Evolutionary conservation across 1,140 invertebrate species (phyloP).

Genomic region (Melitaea cinxia): DNA sequence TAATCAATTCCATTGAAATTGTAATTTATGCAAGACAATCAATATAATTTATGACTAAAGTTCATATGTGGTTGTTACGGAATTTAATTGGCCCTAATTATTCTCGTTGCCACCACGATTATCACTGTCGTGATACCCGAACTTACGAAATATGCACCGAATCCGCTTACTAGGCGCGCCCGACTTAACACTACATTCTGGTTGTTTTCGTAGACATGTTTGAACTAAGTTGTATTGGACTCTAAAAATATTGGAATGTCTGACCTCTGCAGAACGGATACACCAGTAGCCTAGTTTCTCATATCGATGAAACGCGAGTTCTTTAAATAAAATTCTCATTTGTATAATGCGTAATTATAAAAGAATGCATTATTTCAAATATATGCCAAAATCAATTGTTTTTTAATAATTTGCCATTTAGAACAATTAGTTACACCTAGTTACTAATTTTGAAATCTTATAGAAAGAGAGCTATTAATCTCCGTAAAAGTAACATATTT

Average conservation of each 20-base stretch:
- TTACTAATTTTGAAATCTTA: too few relatives aligned
- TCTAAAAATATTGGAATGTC: slow-evolving; percentile 36
- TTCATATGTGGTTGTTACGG: background rate
- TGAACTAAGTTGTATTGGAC: slow-evolving; percentile 9
- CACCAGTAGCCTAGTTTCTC: slow-evolving; percentile 33
- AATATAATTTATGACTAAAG: background rate
- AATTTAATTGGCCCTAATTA: slow-evolving; percentile 11
- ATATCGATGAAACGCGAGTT: slow-evolving; percentile 22
- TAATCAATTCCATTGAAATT: too few relatives aligned
- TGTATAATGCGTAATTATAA: slow-evolving; percentile 15
- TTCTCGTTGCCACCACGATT: slow-evolving; percentile 28
- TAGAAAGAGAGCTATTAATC: too few relatives aligned
- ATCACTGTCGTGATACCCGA: slow-evolving; percentile 33
- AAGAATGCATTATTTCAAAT: background rate
- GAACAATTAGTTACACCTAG: too few relatives aligned
- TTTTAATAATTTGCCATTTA: too few relatives aligned
- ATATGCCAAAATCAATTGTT: background rate
- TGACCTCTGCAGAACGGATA: slow-evolving; percentile 37
- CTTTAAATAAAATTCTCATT: slow-evolving; percentile 15
- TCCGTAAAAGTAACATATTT: too few relatives aligned
- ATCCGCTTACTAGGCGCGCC: slow-evolving; percentile 41
- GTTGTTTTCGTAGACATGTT: slow-evolving; percentile 26
- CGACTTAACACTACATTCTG: slow-evolving; percentile 37
- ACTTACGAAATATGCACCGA: slow-evolving; percentile 45
- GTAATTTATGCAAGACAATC: too few relatives aligned